Evolutionary conservation across 1,140 invertebrate species (phyloP).

Genomic region (Lucilia cuprina): DNA sequence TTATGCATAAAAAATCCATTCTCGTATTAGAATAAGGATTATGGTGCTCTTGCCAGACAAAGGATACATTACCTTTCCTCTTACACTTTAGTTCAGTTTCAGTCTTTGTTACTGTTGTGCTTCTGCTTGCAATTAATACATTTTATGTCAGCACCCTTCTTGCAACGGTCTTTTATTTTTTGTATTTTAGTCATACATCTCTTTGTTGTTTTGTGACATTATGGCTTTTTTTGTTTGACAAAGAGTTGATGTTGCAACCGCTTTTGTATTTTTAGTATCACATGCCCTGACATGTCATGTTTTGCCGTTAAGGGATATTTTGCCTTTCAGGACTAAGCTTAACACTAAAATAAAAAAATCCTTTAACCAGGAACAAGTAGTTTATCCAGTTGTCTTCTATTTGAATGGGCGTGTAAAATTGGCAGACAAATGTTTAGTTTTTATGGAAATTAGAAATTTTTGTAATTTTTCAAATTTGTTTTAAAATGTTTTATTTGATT

Average conservation of each 20-base stretch:
- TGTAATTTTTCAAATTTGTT: background rate
- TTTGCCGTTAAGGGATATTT: background rate
- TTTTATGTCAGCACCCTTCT: background rate
- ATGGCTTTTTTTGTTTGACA: conserved; percentile 10
- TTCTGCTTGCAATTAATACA: background rate
- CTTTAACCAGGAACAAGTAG: background rate
- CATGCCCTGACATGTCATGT: background rate
- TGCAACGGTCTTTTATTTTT: background rate
- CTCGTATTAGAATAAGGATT: too few species aligned
- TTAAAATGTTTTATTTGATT: background rate
- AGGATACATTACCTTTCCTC: background rate
- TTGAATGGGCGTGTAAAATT: background rate
- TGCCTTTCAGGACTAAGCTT: too few species aligned
- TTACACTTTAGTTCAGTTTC: background rate
- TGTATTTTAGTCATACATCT: too few species aligned
- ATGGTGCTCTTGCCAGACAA: background rate
- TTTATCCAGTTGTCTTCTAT: background rate
- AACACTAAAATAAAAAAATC: background rate
- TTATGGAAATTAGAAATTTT: background rate
- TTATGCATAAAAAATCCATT: background rate
- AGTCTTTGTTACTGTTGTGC: background rate
- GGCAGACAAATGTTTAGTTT: background rate
- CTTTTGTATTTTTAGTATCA: background rate
- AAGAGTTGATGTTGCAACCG: background rate
- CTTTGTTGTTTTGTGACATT: background rate